These are phyloP conservation scores for Rhinophrynus dorsalis DNA, from an alignment of 2,797 vertebrate genomes.

Conservation along the genomic window DNA sequence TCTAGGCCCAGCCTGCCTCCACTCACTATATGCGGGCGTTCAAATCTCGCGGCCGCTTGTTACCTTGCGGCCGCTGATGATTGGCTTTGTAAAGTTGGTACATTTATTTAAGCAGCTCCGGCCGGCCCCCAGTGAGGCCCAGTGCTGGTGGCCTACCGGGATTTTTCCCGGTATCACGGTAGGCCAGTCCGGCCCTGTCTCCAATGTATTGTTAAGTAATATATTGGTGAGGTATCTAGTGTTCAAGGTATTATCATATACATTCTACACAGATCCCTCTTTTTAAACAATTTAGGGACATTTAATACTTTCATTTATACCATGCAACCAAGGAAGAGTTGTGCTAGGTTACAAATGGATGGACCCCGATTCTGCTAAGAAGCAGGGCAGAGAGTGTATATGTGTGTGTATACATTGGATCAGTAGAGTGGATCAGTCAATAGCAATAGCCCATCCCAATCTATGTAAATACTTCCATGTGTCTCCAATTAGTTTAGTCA, in stretches of 20 bases:
- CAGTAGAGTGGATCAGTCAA: constrained; percentile 51
- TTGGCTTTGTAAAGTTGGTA: too few relatives aligned
- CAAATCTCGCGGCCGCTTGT: too few relatives aligned
- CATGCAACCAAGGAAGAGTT: constrained; percentile 40
- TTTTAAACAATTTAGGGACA: constrained; percentile 44
- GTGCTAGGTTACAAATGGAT: constrained; percentile 51
- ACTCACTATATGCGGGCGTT: too few relatives aligned
- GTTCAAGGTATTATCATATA: neutral
- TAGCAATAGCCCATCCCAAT: constrained; percentile 45
- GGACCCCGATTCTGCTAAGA: constrained; percentile 49
- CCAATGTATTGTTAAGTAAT: too few relatives aligned
- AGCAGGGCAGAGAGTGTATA: constrained; percentile 51
- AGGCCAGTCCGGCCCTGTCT: too few relatives aligned
- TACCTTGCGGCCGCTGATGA: too few relatives aligned
- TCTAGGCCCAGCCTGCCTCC: too few relatives aligned
- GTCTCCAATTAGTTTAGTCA: constrained; percentile 61
- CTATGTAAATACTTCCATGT: constrained; percentile 60
- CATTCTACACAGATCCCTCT: neutral
- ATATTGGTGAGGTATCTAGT: too few relatives aligned
- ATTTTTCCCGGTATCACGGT: too few relatives aligned
- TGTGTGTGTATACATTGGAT: constrained; percentile 49
- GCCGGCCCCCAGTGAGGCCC: too few relatives aligned
- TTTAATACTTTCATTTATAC: neutral
- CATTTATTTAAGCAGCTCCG: too few relatives aligned
- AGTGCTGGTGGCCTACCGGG: too few relatives aligned